A percentile compares a stretch with the other conserved stretches of the same genome.
These are phyloP conservation scores for Brachionus paranguensis DNA, from an alignment of 1,140 invertebrate genomes.

Conservation along the genomic window DNA sequence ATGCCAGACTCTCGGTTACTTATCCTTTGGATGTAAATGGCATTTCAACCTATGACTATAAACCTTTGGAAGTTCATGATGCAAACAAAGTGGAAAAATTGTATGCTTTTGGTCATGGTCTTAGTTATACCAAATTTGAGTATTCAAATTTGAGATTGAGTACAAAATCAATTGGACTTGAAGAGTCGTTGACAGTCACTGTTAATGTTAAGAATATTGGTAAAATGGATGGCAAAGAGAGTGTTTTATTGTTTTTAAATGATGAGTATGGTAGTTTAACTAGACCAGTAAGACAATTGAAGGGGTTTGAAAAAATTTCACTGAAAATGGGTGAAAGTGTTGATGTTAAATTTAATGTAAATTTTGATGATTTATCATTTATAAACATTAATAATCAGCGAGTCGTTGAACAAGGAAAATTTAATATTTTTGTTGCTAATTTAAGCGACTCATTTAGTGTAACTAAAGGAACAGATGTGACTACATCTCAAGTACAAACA, in stretches of 20 bases:
- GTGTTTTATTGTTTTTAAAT: background rate
- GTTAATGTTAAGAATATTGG: constrained; percentile 1
- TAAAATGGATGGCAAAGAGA: background rate
- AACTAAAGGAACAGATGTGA: background rate
- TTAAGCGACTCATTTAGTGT: background rate
- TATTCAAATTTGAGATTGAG: background rate
- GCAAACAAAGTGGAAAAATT: background rate
- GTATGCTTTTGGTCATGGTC: constrained; percentile 7
- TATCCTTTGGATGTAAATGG: background rate
- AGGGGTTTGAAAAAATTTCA: background rate
- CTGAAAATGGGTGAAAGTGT: background rate
- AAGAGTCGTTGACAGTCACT: background rate
- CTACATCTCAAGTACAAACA: background rate
- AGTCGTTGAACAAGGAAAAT: background rate
- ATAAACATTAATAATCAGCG: background rate
- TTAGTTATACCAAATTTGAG: background rate
- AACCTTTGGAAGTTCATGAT: background rate
- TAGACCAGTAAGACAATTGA: background rate
- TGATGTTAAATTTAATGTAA: background rate
- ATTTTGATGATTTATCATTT: background rate
- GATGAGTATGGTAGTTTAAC: background rate
- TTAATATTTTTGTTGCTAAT: background rate
- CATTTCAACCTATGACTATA: background rate
- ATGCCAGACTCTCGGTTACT: background rate
- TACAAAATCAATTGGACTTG: background rate